phyloP scores from a whole-genome alignment of 2,797 vertebrate species.

The Apogon talboti region DNA sequence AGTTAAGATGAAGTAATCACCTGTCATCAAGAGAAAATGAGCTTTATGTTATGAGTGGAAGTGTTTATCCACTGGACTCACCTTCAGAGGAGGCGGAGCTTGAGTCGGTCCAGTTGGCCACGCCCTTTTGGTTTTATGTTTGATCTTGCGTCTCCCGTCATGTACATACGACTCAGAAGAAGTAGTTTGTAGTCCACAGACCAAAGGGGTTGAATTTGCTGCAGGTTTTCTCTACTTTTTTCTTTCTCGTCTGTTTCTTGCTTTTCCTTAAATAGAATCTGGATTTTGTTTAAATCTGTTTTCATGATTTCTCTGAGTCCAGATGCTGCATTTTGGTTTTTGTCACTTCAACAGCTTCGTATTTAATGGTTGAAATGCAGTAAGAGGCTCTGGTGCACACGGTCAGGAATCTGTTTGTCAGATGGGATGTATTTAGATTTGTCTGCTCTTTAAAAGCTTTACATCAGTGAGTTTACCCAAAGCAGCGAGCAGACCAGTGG shows the following conservation, averaged over 20 bases:
- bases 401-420: too few relatives aligned
- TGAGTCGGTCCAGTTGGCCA: too few relatives aligned
- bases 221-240: constrained; percentile 30
- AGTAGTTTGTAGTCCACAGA: constrained; percentile 50
- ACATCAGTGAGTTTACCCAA: background rate
- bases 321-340: constrained; percentile 3
- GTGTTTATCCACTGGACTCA: too few relatives aligned
- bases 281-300: too few relatives aligned
- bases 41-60: too few relatives aligned
- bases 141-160: too few relatives aligned
- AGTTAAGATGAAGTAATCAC: too few relatives aligned
- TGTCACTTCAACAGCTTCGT: background rate
- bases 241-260: constrained; percentile 64
- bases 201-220: constrained; percentile 59
- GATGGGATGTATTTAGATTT: background rate
- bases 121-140: too few relatives aligned
- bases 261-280: background rate
- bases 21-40: too few relatives aligned
- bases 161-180: too few relatives aligned
- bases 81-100: too few relatives aligned
- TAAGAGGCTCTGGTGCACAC: background rate
- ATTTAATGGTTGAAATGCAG: background rate
- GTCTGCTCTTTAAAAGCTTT: constrained; percentile 40
- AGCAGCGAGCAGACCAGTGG: background rate
- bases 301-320: background rate